A percentile compares a stretch with the other conserved stretches of the same genome.
Evolutionary conservation across 2,113 vertebrate genomes (phyloP).

Genomic region (Sceloporus undulatus): DNA sequence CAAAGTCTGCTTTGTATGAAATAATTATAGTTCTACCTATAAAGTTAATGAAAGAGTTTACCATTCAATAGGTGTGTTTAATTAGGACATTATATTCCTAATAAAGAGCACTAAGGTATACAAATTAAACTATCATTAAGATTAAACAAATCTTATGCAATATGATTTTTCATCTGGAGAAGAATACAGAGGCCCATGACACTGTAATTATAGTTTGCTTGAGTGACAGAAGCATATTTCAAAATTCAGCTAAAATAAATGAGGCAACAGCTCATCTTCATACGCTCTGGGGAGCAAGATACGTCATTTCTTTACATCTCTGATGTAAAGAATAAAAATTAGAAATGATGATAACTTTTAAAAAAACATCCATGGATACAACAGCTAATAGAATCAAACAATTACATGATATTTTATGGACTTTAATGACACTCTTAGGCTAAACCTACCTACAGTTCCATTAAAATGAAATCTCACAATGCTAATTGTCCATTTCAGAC

Average conservation of each 20-base stretch:
- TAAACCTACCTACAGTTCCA: not conserved
- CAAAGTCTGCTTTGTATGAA: not conserved
- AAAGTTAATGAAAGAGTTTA: slow-evolving; percentile 1
- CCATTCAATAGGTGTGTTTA: not conserved
- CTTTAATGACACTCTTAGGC: accelerated
- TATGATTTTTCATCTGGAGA: not conserved
- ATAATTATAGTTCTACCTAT: slow-evolving; percentile 17
- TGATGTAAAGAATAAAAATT: too few relatives aligned
- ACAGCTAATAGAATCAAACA: not conserved
- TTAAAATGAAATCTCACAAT: not conserved
- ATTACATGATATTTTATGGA: not conserved
- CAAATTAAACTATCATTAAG: not conserved
- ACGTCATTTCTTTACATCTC: slow-evolving; percentile 11
- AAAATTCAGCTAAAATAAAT: not conserved
- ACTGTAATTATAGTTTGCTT: not conserved
- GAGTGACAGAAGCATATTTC: not conserved
- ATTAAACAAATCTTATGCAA: slow-evolving; percentile 12
- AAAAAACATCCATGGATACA: slow-evolving; percentile 13
- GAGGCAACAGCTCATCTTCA: slow-evolving; percentile 26
- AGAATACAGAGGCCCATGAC: not conserved
- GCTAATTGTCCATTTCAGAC: not conserved
- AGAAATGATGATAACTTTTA: not conserved
- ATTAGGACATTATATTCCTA: not conserved
- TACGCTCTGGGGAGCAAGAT: not conserved
- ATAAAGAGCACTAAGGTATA: not conserved